These are phyloP conservation scores for Orthosia gothica DNA, from an alignment of 2,888 invertebrate species.

Conservation along the genomic window DNA sequence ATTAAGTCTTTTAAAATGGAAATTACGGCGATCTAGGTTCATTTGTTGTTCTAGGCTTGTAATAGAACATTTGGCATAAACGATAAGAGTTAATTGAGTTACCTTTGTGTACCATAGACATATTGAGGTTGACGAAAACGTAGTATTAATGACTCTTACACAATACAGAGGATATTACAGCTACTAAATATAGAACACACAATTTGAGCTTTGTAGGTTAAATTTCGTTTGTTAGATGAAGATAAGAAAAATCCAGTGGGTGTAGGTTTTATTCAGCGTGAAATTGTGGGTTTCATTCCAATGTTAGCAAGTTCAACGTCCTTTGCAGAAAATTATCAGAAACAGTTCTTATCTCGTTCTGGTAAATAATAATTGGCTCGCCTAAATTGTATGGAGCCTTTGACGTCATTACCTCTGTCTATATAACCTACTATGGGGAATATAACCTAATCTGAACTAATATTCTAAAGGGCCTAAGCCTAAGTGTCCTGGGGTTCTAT, in stretches of 20 bases:
- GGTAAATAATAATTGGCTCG: conserved; percentile 18
- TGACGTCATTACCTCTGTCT: not conserved
- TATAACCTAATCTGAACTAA: not conserved
- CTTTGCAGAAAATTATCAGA: not conserved
- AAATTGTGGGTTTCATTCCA: conserved; percentile 5
- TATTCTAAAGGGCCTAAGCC: too few relatives aligned
- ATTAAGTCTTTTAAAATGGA: conserved; percentile 21
- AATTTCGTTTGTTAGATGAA: conserved; percentile 12
- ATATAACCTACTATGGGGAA: not conserved
- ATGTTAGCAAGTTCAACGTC: not conserved
- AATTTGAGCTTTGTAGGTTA: conserved; percentile 6
- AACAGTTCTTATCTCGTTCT: not conserved
- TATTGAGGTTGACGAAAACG: conserved; percentile 41
- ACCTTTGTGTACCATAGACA: conserved; percentile 36
- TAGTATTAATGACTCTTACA: conserved; percentile 27
- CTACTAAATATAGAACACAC: not conserved
- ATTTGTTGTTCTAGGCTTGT: conserved; percentile 22
- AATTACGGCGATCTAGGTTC: not conserved
- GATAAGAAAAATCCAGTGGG: conserved; percentile 25
- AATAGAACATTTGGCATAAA: conserved; percentile 39
- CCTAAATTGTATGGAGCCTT: conserved; percentile 6
- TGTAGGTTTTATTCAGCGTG: not conserved
- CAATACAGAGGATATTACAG: conserved; percentile 15
- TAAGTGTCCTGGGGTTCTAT: too few relatives aligned
- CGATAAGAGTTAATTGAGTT: conserved; percentile 44